phyloP scores from a whole-genome alignment of 2,113 vertebrate species.

The Ploceus nigricollis region DNA sequence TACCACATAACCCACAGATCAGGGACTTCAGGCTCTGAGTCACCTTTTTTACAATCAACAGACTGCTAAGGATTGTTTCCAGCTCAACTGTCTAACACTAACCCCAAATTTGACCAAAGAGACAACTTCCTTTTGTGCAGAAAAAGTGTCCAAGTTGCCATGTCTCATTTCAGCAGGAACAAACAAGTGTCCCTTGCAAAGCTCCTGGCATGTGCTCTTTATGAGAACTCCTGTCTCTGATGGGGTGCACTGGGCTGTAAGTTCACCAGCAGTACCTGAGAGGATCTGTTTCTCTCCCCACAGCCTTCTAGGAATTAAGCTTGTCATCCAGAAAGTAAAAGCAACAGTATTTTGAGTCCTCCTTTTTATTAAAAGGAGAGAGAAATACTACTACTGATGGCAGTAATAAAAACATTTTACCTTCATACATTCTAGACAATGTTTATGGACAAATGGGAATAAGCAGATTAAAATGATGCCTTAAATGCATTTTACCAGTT shows the following conservation, averaged over 20 bases:
- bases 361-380: not conserved
- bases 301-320: not conserved
- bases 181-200: not conserved
- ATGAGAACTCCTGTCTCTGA: not conserved
- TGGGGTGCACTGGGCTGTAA: not conserved
- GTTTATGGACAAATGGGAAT: not conserved
- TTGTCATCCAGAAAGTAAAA: not conserved
- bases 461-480: slow-evolving; percentile 33
- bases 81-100: not conserved
- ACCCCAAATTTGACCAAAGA: not conserved
- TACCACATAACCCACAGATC: not conserved
- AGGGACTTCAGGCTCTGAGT: not conserved
- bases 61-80: not conserved
- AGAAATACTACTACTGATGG: not conserved
- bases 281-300: not conserved
- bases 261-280: not conserved
- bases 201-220: not conserved
- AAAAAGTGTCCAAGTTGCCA: not conserved
- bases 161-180: not conserved
- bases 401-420: not conserved
- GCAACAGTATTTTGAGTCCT: not conserved
- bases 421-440: not conserved
- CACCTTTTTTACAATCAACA: not conserved
- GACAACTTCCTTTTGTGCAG: not conserved
- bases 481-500: slow-evolving; percentile 36